Conservation (phyloP, 2,113 vertebrate genomes). For the Prolemur simus region DNA sequence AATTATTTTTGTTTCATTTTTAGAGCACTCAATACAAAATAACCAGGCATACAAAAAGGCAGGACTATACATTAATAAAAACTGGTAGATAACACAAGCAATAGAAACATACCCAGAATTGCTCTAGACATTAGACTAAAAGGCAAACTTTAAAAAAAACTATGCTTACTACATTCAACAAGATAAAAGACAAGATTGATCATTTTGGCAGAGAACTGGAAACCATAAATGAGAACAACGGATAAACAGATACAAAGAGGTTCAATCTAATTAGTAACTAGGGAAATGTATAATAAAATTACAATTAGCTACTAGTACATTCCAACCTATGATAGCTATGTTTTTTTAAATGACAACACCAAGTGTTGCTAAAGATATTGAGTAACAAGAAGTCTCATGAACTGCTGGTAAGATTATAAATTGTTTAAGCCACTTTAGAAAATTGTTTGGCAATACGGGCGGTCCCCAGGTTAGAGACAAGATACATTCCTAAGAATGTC, state of each 20-base stretch:
- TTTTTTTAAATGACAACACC: not conserved
- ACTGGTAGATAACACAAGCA: not conserved
- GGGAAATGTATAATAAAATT: not conserved
- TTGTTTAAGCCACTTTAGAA: not conserved
- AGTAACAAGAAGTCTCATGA: not conserved
- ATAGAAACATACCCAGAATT: not conserved
- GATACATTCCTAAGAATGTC: no score
- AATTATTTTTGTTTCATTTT: not conserved
- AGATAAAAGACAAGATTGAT: not conserved
- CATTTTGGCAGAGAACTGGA: not conserved
- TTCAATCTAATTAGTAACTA: not conserved
- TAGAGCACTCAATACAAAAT: not conserved
- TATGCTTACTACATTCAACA: not conserved
- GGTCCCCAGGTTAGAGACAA: no score
- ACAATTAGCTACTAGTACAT: not conserved
- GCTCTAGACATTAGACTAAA: not conserved
- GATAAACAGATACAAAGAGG: not conserved
- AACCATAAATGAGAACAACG: not conserved
- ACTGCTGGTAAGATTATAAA: not conserved
- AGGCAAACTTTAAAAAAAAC: not conserved
- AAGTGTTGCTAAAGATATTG: not conserved
- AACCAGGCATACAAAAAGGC: not conserved
- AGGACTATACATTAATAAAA: not conserved
- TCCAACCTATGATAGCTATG: not conserved
- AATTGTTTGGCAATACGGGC: not conserved